Evolutionary conservation across 2,888 invertebrate genomes (phyloP), one percentile per base, ranked within the genome.

Genomic region (Sycophila texana): DNA sequence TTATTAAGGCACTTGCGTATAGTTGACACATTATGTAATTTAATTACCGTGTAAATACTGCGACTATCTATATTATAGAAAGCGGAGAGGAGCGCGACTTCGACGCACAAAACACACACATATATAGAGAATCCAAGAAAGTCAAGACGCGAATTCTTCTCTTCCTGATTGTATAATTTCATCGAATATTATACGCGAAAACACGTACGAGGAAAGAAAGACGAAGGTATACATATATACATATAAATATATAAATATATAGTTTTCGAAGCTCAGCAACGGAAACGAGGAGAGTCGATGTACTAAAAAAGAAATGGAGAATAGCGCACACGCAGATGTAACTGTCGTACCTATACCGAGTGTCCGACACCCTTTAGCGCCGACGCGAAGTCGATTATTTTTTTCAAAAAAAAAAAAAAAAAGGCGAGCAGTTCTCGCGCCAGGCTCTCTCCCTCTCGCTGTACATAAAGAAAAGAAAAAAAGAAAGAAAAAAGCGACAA

Each of bases 11-110:
- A 76, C 68, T n/a, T 70, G 60, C 75, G 20, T 68, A 58, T 74
- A 79, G 68, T 63, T 71, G 26, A 53, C 58, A 70, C 30, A 65
- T 53, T 66, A 49, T 79, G 71, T 79, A 75, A 79, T 75, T 75
- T 75, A 74, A 74, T 79, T 72, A 75, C 70, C 55, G 7, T 79
- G 79, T 79, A 79, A 22, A 79, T 79, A 79, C 26, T 61, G 66
- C 75, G 66, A 66, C 18, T 63, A 20, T 68, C 73, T 55, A 61
- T 30, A 68, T 30, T 74, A 26, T 26, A 61, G 53, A 30, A 61
- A 20, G 20, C 20, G 51, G 47, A 13, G 53, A 74, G 30, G 60
- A 66, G 57, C 22, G 63, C 12, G 39, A 47, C 30, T 20, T 5
- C 60, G 61, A 4, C 61, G 14, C 3, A 1, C 61, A n/a, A n/a